Base-by-base conservation (phyloP, 92 coral and sea anemone species). In the Parazoanthus atlanticus region DNA sequence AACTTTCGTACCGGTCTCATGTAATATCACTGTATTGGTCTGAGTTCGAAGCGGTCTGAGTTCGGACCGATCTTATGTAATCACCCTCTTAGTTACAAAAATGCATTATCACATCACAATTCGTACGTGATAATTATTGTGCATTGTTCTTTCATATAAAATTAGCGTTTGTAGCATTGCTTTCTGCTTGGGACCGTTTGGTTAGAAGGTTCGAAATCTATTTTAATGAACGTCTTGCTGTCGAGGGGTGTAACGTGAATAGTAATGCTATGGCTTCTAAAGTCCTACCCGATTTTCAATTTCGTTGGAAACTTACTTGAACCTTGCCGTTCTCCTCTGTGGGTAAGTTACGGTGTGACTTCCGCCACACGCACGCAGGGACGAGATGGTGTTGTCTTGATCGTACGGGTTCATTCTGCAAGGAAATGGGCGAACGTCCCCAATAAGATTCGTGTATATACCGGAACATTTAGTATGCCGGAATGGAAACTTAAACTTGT, bases 311-410 rank as follows among this genome's bases (percentile, higher is more conserved):
- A 84, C 96, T 89, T 83, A 95, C 98, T 88, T 95, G 89, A 92
- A 92, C 54, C 96, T 90, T 5, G 93, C 93, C 84, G 94, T 92
- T 76, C 97, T 84, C 91, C 98, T 84, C 76, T 96, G 93, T 32
- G 96, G 96, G 65, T 88, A 95, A 0, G 99, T 95, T 78, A 97
- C 94, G 15, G 99, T 97, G 78, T 97, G 99, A 71, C 93, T 91
- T 30, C 99, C 99, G 31, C 99, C 99, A 85, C 99, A 97, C 12
- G 99, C 80, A 41, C 98, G 96, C 5, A 93, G 88, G 23, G 98
- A 89, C 43, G 96, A 73, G 67, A 94, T 78, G 71, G 93, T 89
- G 56, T 82, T 94, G 65, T 94, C 99, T 77, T 91, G 99, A 11
- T 92, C 98, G 70, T 82, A 89, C 17, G 91, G 87, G 91, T 80